phyloP scores from a whole-genome alignment of 2,113 vertebrate genomes.

The Hypomesus transpacificus region DNA sequence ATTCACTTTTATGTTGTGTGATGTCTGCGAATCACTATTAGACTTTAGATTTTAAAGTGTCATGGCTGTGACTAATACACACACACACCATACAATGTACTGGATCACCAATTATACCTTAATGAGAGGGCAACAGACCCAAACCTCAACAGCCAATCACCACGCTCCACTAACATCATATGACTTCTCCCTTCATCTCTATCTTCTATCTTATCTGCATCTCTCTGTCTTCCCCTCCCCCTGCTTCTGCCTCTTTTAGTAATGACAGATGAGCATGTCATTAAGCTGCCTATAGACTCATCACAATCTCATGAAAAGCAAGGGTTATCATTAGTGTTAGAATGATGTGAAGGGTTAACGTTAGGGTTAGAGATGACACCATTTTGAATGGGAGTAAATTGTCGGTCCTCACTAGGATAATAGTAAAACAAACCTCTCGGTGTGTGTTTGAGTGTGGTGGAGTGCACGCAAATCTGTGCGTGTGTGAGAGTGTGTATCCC shows the following conservation, averaged over 20 bases:
- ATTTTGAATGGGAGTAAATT: too few relatives aligned
- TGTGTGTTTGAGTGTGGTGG: slow-evolving; percentile 29
- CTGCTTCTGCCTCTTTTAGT: slow-evolving; percentile 2
- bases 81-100: background rate
- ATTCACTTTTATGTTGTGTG: background rate
- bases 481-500: slow-evolving; percentile 7
- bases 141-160: slow-evolving; percentile 28
- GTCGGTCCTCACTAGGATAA: too few relatives aligned
- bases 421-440: too few relatives aligned
- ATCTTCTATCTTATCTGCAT: slow-evolving; percentile 6
- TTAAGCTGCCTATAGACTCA: slow-evolving; percentile 44
- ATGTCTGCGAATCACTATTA: background rate
- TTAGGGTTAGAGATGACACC: too few relatives aligned
- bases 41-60: background rate
- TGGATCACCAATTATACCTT: slow-evolving; percentile 28
- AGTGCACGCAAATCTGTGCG: slow-evolving; percentile 8
- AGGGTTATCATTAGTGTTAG: background rate
- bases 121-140: slow-evolving; percentile 41
- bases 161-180: slow-evolving; percentile 26
- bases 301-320: slow-evolving; percentile 13
- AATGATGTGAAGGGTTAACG: too few relatives aligned
- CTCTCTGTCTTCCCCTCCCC: slow-evolving; percentile 12
- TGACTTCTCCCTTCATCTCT: slow-evolving; percentile 11
- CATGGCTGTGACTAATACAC: slow-evolving; percentile 1
- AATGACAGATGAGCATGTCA: slow-evolving; percentile 35